These are phyloP conservation scores for Phrixothrix hirtus DNA, from an alignment of 2,888 invertebrate genomes.

Conservation along the genomic window DNA sequence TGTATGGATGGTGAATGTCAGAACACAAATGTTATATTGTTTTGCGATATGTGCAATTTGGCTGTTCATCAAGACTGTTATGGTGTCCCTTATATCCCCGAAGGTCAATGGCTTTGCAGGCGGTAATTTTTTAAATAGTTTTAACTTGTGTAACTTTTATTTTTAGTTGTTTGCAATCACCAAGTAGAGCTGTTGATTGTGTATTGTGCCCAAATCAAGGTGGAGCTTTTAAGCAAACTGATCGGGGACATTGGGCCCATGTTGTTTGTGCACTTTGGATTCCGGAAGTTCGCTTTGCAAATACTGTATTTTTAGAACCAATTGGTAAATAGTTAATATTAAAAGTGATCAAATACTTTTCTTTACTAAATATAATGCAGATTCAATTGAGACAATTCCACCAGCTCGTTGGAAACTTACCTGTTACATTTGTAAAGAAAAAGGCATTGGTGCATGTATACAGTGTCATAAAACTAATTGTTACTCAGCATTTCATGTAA, in stretches of 20 bases:
- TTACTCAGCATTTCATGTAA: slow-evolving; percentile 98
- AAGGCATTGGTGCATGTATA: slow-evolving; percentile 93
- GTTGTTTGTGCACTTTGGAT: slow-evolving; percentile 99
- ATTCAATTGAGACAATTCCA: slow-evolving; percentile 95
- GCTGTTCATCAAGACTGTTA: slow-evolving; percentile 99
- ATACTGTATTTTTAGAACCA: slow-evolving; percentile 96
- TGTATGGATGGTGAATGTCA: slow-evolving; percentile 99
- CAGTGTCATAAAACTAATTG: slow-evolving; percentile 97
- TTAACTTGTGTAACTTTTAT: too few species aligned
- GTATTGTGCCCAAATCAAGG: slow-evolving; percentile 96
- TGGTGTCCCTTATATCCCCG: slow-evolving; percentile 70
- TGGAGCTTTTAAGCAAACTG: slow-evolving; percentile 98
- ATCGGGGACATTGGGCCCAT: slow-evolving; percentile 95
- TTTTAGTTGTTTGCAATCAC: slow-evolving; percentile 82
- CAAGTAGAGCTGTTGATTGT: slow-evolving; percentile 94
- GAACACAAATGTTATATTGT: slow-evolving; percentile 97
- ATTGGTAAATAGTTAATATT: too few species aligned
- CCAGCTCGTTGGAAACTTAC: slow-evolving; percentile 94
- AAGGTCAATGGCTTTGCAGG: slow-evolving; percentile 93
- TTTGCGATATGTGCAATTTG: slow-evolving; percentile 99
- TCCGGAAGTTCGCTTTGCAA: slow-evolving; percentile 97
- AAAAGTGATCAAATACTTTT: too few species aligned
- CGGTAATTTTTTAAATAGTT: slow-evolving; percentile 41
- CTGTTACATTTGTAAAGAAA: slow-evolving; percentile 95
- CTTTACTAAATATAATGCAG: too few species aligned